A percentile compares a stretch with the other conserved stretches of the same genome.
Conservation (phyloP, 92 coral and sea anemone species). For the Palythoa grandiflora region DNA sequence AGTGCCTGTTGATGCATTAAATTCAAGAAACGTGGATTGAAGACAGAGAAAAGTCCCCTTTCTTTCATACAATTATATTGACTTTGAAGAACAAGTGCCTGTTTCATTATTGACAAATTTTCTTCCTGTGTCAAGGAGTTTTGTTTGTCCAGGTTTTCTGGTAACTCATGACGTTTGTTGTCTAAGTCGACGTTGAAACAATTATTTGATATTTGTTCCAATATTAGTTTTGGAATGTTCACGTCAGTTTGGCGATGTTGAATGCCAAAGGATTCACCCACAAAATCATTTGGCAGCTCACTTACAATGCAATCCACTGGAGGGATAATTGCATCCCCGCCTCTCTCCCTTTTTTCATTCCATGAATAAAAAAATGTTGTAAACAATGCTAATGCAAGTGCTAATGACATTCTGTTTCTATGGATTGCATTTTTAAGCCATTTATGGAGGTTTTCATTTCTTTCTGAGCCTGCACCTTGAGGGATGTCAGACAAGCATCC, state of each 20-base stretch:
- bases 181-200: slow-evolving; percentile 1
- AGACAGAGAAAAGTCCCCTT: not conserved
- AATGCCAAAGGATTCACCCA: slow-evolving; percentile 12
- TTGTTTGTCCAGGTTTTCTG: not conserved
- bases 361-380: slow-evolving; percentile 54
- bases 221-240: not conserved
- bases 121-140: not conserved
- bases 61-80: slow-evolving; percentile 34
- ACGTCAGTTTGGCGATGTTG: not conserved
- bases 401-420: slow-evolving; percentile 42
- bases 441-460: slow-evolving; percentile 52
- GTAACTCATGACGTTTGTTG: not conserved
- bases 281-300: slow-evolving; percentile 4
- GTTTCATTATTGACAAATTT: slow-evolving; percentile 27
- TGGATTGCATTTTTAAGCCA: slow-evolving; percentile 10
- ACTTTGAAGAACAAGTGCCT: slow-evolving; percentile 8
- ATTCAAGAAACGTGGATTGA: slow-evolving; percentile 20
- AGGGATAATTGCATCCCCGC: not conserved
- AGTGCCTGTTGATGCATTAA: slow-evolving; percentile 46
- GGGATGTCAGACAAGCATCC: slow-evolving; percentile 70
- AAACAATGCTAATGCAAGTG: slow-evolving; percentile 53
- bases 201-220: not conserved
- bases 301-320: slow-evolving; percentile 1
- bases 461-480: slow-evolving; percentile 56
- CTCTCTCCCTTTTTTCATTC: slow-evolving; percentile 57